Base-by-base conservation (phyloP, 2,113 vertebrate species). In the Bostrychus sinensis region DNA sequence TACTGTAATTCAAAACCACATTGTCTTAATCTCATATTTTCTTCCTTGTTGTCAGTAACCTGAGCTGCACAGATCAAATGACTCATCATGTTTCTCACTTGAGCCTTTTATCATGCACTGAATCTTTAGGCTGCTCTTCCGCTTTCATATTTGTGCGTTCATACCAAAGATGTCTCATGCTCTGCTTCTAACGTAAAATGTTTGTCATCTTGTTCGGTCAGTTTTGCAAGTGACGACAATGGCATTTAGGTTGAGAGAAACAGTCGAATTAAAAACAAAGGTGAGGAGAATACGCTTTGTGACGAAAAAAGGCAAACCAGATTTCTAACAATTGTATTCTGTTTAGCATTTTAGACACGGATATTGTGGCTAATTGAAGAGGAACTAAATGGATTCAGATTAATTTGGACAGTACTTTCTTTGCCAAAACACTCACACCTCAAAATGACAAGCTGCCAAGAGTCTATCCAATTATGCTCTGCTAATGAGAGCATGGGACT, bases 131-230 rank as follows among this genome's bases (percentile, higher is more conserved):
- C 16, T 20, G 2, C 12, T 26, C 11, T 9, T 6, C 6, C 28
- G n/a, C 36, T 51, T 3, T 28, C 5, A 1, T 43, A 42, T n/a
- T 14, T 16, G 2, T 3, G 22, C 1, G 5, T 64, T 74, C 46
- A 66, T 59, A 20, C 23, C 36, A 11, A 14, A 8, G 57, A 16
- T 67, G 4, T 54, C 62, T 70, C 56, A 48, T 63, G 57, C 55
- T 65, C 9, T 9, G n/a, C 17, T 16, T 17, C 11, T 19, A 50
- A 4, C 1, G 16, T 56, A 39, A 45, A 38, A 55, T 54, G 38
- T 64, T 42, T 19, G 34, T 9, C 13, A 28, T 62, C 11, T 20
- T 1, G 2, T 56, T 41, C 36, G 30, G n/a, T 28, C 36, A 38
- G 9, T 36, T 55, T 0, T 41, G 36, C 13, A 38, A 17, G 20